Base-by-base conservation (phyloP, 1,140 invertebrate genomes). In the Drosophila rhopaloa region DNA sequence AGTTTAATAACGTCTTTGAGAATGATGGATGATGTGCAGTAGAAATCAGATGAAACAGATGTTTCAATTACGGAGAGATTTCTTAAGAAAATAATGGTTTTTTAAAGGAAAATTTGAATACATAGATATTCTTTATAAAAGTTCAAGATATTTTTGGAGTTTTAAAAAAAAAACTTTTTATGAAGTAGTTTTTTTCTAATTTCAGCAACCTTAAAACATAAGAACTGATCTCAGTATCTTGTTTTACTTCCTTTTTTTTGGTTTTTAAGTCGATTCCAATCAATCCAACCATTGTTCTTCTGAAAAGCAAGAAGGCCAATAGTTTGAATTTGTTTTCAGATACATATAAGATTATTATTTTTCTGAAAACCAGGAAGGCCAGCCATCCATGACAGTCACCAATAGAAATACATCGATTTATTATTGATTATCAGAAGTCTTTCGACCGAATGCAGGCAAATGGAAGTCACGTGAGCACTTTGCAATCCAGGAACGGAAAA, bases 21-120 rank as follows among this genome's bases (percentile, higher is more conserved):
- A 43, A 61, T 79, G 83, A 88, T 85, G 58, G 74, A 79, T 76
- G 79, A 59, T 59, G 54, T 38, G 47, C 40, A 63, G 50, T 35
- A 41, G 5, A 19, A 74, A 77, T 54, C 58, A 81, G 62, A 85
- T 77, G 51, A 74, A 77, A 57, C 58, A 81, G 62, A 85, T 77
- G 51, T 74, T 66, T 74, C 60, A 84, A 81, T 84, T 74, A 65
- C 37, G 57, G 48, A 79, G 13, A 61, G 61, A 70, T 65, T 53
- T 48, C 29, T 13, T 44, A 27, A 40, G 59, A 44, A n/a, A 14
- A 13, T 11, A 8, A 2, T 2, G 1, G 40, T n/a, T 32, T 7
- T 8, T 4, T 7, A 8, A 32, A 32, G 29, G 2, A 32, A 32
- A 32, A 7, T 32, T 6, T 32, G 5, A 7, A 32, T 8, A 32